These are phyloP conservation scores for Dendrophyllia cribrosa DNA, from an alignment of 64 coral and sea anemone species.

Conservation along the genomic window DNA sequence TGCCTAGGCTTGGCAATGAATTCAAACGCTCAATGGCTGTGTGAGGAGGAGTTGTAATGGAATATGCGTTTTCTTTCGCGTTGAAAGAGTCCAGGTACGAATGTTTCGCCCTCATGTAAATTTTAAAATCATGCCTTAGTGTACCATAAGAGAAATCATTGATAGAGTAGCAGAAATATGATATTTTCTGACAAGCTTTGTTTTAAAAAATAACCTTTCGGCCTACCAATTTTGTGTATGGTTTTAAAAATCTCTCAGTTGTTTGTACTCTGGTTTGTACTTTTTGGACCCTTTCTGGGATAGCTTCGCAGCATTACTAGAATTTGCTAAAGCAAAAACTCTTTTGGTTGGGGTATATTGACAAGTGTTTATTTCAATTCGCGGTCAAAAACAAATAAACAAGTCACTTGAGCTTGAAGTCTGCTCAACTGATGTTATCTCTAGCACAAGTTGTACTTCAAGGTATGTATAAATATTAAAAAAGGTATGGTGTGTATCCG, in stretches of 20 bases:
- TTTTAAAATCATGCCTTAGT: too few species aligned
- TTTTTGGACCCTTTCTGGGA: not conserved
- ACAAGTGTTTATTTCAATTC: too few species aligned
- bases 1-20: not conserved
- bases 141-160: not conserved
- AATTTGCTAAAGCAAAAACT: not conserved
- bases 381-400: slow-evolving; percentile 16
- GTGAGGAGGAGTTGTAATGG: not conserved
- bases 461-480: too few species aligned
- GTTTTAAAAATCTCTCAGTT: not conserved
- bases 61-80: too few species aligned
- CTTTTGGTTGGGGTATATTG: not conserved
- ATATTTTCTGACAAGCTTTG: too few species aligned
- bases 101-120: not conserved
- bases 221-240: too few species aligned
- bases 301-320: too few species aligned
- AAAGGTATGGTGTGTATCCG: too few species aligned
- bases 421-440: too few species aligned
- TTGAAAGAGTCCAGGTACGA: slow-evolving; percentile 20
- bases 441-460: too few species aligned
- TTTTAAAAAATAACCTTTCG: too few species aligned
- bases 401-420: not conserved
- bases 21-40: not conserved
- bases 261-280: not conserved
- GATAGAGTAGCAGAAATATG: not conserved